Conservation (phyloP, 2,888 invertebrate species). For the Nemotelus nigrinus region DNA sequence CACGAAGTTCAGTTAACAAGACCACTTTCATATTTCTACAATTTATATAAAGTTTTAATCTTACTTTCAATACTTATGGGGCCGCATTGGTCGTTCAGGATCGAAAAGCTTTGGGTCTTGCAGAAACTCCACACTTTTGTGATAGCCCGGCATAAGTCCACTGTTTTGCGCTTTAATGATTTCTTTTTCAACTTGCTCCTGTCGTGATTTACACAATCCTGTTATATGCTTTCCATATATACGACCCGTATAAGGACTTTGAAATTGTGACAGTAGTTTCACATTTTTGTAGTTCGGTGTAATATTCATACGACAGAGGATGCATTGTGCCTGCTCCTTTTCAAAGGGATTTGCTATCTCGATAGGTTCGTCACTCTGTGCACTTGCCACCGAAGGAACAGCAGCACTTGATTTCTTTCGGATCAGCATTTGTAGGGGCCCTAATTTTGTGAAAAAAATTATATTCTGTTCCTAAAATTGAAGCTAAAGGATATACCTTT, state of each 20-base stretch:
- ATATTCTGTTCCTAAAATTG: not conserved
- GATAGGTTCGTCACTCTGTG: constrained; percentile 59
- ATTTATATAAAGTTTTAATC: not conserved
- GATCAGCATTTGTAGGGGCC: not conserved
- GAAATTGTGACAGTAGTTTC: constrained; percentile 91
- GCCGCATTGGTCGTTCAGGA: constrained; percentile 82
- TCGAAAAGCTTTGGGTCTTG: constrained; percentile 93
- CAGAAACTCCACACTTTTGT: constrained; percentile 81
- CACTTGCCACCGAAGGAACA: not conserved
- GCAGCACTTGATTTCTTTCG: constrained; percentile 16
- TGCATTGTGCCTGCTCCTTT: constrained; percentile 77
- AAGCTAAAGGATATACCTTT: not conserved
- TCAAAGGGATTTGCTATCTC: constrained; percentile 84
- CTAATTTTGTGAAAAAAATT: not conserved
- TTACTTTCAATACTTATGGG: constrained; percentile 75
- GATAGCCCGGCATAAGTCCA: constrained; percentile 84
- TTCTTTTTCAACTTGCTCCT: constrained; percentile 77
- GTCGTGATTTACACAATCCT: constrained; percentile 87
- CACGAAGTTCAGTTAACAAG: not conserved
- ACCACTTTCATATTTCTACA: not conserved
- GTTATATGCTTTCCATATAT: constrained; percentile 94
- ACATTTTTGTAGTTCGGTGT: constrained; percentile 90
- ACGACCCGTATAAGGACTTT: constrained; percentile 93
- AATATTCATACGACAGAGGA: constrained; percentile 86
- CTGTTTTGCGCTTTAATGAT: constrained; percentile 79